Evolutionary conservation across 2,113 vertebrate species (phyloP).

Genomic region (Onychostoma macrolepis): DNA sequence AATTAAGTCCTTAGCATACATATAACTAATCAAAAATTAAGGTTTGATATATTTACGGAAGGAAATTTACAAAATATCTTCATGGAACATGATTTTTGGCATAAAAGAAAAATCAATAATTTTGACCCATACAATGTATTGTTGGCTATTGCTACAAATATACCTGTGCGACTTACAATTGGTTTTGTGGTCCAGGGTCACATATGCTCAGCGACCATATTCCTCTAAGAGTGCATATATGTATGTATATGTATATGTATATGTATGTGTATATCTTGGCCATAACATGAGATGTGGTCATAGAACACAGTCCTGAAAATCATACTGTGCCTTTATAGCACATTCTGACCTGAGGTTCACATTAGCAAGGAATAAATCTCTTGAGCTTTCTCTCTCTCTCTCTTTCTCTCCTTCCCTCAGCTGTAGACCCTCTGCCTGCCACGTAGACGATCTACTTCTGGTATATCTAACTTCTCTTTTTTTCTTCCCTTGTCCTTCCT

Average conservation of each 20-base stretch:
- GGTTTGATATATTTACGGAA: too few species aligned
- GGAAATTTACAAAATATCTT: too few species aligned
- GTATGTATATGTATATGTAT: not conserved
- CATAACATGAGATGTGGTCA: not conserved
- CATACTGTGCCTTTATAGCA: not conserved
- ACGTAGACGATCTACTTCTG: constrained; percentile 35
- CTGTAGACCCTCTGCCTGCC: constrained; percentile 37
- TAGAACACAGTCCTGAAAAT: not conserved
- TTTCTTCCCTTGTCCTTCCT: not conserved
- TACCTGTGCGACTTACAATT: too few species aligned
- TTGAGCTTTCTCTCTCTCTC: not conserved
- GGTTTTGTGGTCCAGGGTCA: too few species aligned
- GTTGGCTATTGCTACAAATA: too few species aligned
- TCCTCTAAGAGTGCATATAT: not conserved
- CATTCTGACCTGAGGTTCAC: constrained; percentile 12
- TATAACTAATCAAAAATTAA: too few species aligned
- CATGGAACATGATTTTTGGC: too few species aligned
- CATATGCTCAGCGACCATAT: not conserved
- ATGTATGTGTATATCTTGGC: not conserved
- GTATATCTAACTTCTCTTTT: constrained; percentile 1
- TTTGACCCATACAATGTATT: too few species aligned
- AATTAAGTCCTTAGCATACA: too few species aligned
- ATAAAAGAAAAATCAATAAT: too few species aligned
- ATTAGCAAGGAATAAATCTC: not conserved
- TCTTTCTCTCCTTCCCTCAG: not conserved